Evolutionary conservation across 92 coral and sea anemone genomes (phyloP), one percentile per base, ranked within the genome.

Genomic region (Umimayanthus chanpuru): DNA sequence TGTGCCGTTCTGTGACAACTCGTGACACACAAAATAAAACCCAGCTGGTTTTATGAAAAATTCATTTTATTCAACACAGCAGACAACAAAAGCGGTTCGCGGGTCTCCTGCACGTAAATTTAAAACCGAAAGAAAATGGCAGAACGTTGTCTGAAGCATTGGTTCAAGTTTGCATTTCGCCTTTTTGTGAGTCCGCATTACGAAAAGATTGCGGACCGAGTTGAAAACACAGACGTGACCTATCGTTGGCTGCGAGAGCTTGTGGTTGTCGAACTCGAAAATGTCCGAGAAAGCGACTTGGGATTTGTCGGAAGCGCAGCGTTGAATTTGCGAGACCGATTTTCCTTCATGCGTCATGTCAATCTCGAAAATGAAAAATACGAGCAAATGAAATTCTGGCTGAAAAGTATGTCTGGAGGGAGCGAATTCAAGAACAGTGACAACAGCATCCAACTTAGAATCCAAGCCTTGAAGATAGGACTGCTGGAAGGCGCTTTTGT

Each of bases 221-320:
- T 96, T 23, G 93, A 95, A 76, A 91, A 93, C 49, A 94, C 94
- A 56, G 99, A 96, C 68, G 90, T 76, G 25, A 93, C 98, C 6
- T 95, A 92, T 71, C 90, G 99, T 28, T 96, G 98, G 99, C 80
- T 96, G 3, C 91, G 94, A 66, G 97, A 96, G 55, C 95, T 93
- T 41, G 91, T 96, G 26, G 53, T 89, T 44, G 68, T 32, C 20
- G 90, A 86, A 25, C 80, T 96, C 56, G 89, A 89, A 29, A 79
- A 71, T n/a, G 76, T 95, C 20, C 93, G 82, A 39, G 86, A 85
- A 38, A 77, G 88, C 6, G 89, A 93, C 28, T 91, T 84, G 43
- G 94, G 91, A 30, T 87, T 89, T 53, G 81, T 96, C 39, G 94
- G 94, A 0, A 76, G 87, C 18, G 90, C 97, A 4, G 96, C 98